These are phyloP conservation scores for Diachasmimorpha longicaudata DNA, from an alignment of 1,140 invertebrate genomes.

Conservation along the genomic window DNA sequence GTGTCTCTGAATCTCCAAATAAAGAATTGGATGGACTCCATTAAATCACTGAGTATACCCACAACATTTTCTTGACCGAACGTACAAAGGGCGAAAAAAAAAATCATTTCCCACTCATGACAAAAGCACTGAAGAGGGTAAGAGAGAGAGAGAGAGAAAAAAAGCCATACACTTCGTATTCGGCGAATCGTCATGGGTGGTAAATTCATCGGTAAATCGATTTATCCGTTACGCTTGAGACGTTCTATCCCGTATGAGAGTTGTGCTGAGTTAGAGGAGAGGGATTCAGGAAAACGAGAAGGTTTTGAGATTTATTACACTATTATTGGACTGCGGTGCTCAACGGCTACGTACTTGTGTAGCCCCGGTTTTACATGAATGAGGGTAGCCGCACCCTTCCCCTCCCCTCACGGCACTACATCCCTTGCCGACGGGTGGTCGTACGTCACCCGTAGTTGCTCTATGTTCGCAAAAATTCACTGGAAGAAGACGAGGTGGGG, in stretches of 20 bases:
- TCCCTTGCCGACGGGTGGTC: not conserved
- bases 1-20: not conserved
- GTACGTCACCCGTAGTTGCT: not conserved
- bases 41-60: not conserved
- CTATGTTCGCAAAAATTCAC: not conserved
- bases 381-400: not conserved
- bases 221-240: conserved; percentile 30
- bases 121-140: conserved; percentile 1
- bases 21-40: not conserved
- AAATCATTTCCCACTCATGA: not conserved
- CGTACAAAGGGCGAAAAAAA: not conserved
- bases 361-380: not conserved
- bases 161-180: not conserved
- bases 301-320: conserved; percentile 46
- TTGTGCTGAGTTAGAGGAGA: conserved; percentile 21
- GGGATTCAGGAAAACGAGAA: conserved; percentile 1
- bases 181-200: conserved; percentile 5
- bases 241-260: conserved; percentile 4
- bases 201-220: conserved; percentile 30
- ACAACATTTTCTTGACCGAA: not conserved
- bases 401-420: no score
- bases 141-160: not conserved
- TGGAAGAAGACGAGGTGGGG: not conserved
- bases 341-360: conserved; percentile 24
- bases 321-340: conserved; percentile 43